Conservation (phyloP, 2,888 invertebrate genomes). For the Cenopis cana region DNA sequence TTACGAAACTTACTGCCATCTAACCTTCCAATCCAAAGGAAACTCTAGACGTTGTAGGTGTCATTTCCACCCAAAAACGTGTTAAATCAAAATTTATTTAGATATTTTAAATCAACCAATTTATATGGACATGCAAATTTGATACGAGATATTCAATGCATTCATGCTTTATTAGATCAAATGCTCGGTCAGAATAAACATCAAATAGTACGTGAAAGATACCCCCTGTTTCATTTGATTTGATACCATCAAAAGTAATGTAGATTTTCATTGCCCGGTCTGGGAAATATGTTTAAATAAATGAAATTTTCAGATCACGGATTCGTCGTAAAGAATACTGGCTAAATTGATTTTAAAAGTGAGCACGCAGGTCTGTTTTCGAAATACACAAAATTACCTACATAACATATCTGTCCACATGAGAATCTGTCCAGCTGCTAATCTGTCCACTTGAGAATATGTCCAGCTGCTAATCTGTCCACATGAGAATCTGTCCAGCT, state of each 20-base stretch:
- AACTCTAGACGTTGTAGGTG: no score
- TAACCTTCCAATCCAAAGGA: no score
- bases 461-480: no score
- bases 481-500: no score
- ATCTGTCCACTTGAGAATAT: no score
- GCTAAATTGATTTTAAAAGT: constrained; percentile 23
- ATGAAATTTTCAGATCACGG: constrained; percentile 59
- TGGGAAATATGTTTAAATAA: constrained; percentile 40
- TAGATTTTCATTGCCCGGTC: constrained; percentile 25
- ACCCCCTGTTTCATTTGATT: constrained; percentile 20
- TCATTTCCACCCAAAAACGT: no score
- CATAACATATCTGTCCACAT: no score
- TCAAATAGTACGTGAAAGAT: constrained; percentile 1
- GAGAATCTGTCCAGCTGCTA: no score
- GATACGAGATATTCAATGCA: background rate
- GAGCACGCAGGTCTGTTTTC: background rate
- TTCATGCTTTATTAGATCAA: background rate
- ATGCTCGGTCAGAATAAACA: constrained; percentile 1
- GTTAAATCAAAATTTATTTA: no score
- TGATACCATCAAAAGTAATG: constrained; percentile 29
- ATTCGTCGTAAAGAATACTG: constrained; percentile 54
- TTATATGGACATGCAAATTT: background rate
- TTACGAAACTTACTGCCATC: no score
- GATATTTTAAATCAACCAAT: background rate
- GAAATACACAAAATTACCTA: background rate